phyloP scores from a whole-genome alignment of 2,888 invertebrate species.

The Agrochola lota region DNA sequence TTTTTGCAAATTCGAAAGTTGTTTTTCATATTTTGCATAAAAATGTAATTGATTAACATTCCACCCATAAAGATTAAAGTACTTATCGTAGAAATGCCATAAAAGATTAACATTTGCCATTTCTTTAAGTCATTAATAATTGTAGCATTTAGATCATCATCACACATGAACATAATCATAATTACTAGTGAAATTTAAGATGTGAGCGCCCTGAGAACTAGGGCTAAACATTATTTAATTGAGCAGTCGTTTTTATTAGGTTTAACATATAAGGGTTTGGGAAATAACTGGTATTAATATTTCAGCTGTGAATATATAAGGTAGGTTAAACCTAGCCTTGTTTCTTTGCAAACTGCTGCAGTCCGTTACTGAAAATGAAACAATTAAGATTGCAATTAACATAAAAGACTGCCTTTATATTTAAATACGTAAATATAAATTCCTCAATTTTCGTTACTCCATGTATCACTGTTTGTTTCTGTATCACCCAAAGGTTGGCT shows the following conservation, averaged over 20 bases:
- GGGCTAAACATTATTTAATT: not conserved
- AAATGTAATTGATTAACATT: not conserved
- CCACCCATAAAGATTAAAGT: not conserved
- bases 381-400: not conserved
- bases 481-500: not conserved
- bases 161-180: not conserved
- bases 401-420: not conserved
- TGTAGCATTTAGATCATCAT: not conserved
- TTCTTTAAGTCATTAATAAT: not conserved
- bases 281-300: not conserved
- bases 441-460: not conserved
- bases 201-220: not conserved
- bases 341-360: not conserved
- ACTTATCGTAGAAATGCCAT: not conserved
- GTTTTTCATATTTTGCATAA: not conserved
- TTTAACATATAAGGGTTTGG: not conserved
- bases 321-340: not conserved
- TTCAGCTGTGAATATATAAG: not conserved
- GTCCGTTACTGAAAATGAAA: not conserved
- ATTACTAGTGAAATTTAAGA: conserved; percentile 29
- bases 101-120: not conserved
- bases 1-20: conserved; percentile 13
- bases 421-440: too few species aligned
- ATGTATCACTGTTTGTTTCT: not conserved
- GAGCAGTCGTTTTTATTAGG: not conserved